Conservation (phyloP, 2,113 vertebrate genomes). For the Oryzias celebensis region DNA sequence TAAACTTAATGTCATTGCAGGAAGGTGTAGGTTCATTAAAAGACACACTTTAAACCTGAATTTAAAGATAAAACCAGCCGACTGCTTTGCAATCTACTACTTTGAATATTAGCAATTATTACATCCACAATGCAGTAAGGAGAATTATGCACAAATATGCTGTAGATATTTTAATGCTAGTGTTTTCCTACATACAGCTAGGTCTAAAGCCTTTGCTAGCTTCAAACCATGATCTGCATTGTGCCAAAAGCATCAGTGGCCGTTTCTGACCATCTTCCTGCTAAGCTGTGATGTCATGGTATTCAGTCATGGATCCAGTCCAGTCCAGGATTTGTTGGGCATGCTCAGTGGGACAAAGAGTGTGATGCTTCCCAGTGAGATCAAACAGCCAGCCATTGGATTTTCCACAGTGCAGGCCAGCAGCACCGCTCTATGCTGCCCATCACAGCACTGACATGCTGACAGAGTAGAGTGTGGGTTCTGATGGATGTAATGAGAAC, state of each 20-base stretch:
- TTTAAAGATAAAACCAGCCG: too few species aligned
- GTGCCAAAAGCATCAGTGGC: background rate
- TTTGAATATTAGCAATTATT: too few species aligned
- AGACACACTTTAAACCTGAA: too few species aligned
- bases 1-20: too few species aligned
- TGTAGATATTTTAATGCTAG: too few species aligned
- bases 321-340: constrained; percentile 21
- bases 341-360: constrained; percentile 14
- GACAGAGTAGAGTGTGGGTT: background rate
- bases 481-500: background rate
- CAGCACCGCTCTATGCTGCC: background rate
- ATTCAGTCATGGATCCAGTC: constrained; percentile 1
- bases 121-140: too few species aligned
- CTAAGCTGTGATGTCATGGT: background rate
- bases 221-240: too few species aligned
- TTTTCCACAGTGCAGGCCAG: constrained; percentile 5
- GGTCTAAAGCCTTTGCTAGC: too few species aligned
- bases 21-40: too few species aligned
- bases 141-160: too few species aligned
- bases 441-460: background rate
- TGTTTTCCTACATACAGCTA: too few species aligned
- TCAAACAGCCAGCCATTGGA: constrained; percentile 19
- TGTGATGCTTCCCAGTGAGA: constrained; percentile 23
- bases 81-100: too few species aligned
- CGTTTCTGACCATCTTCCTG: background rate